Conservation (phyloP, 2,888 invertebrate genomes). For the Mactromeris polynyma region DNA sequence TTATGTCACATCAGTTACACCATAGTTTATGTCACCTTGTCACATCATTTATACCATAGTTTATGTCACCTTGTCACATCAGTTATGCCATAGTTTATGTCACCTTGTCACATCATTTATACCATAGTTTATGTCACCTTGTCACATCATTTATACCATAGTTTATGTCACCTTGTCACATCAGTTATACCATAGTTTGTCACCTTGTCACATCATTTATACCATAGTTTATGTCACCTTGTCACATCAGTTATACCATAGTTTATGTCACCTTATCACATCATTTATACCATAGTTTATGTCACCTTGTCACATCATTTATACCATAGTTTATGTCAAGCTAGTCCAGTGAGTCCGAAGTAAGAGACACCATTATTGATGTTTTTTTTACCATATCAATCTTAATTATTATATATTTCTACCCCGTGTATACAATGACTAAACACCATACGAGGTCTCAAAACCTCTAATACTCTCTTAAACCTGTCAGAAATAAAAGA, state of each 20-base stretch:
- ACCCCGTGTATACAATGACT: conserved; percentile 1
- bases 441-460: background rate
- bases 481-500: conserved; percentile 61
- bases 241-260: background rate
- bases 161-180: too few species aligned
- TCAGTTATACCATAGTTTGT: background rate
- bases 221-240: too few species aligned
- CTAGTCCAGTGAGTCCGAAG: conserved; percentile 66
- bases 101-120: background rate
- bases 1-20: too few species aligned
- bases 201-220: too few species aligned
- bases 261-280: too few species aligned
- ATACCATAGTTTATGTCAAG: conserved; percentile 7
- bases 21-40: too few species aligned
- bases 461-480: conserved; percentile 41
- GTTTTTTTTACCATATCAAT: background rate
- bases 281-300: too few species aligned
- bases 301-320: too few species aligned
- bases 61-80: too few species aligned
- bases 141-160: too few species aligned
- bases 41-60: background rate
- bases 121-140: background rate
- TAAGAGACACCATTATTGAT: conserved; percentile 28
- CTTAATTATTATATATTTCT: conserved; percentile 19
- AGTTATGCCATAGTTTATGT: too few species aligned